phyloP scores from a whole-genome alignment of 2,888 invertebrate species.

The Acleris literana region DNA sequence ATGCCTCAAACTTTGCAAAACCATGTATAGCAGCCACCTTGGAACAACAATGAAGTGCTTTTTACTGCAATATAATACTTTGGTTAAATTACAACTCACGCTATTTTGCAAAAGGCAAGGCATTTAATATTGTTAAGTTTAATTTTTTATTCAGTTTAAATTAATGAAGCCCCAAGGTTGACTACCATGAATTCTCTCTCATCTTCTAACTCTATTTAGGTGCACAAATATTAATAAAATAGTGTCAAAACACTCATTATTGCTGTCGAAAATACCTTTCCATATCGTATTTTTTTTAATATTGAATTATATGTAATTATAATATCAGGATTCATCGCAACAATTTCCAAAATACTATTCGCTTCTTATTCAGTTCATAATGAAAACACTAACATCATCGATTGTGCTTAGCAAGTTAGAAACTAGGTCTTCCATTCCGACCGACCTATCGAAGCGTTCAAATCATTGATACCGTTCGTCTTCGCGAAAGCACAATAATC shows the following conservation, averaged over 20 bases:
- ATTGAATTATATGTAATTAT: slow-evolving; percentile 8
- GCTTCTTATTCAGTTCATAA: neutral
- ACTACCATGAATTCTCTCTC: slow-evolving; percentile 15
- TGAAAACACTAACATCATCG: too few relatives aligned
- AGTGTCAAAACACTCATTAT: slow-evolving; percentile 26
- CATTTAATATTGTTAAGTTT: neutral
- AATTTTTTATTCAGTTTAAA: neutral
- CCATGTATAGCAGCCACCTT: slow-evolving; percentile 17
- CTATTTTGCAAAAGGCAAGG: neutral
- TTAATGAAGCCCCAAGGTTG: slow-evolving; percentile 17
- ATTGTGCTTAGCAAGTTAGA: too few relatives aligned
- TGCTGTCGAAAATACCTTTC: slow-evolving; percentile 19
- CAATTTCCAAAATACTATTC: neutral
- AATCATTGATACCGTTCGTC: too few relatives aligned
- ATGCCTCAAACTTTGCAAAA: slow-evolving; percentile 32
- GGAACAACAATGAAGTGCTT: slow-evolving; percentile 3
- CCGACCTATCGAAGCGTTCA: too few relatives aligned
- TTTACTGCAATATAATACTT: neutral
- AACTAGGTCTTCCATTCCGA: too few relatives aligned
- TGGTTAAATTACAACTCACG: neutral
- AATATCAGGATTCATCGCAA: neutral
- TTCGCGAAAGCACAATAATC: too few relatives aligned
- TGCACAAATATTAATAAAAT: slow-evolving; percentile 11
- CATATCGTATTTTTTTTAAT: slow-evolving; percentile 1
- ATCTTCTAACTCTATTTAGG: slow-evolving; percentile 17